Evolutionary conservation across 2,113 vertebrate genomes (phyloP).

Genomic region (Pitta sordida): DNA sequence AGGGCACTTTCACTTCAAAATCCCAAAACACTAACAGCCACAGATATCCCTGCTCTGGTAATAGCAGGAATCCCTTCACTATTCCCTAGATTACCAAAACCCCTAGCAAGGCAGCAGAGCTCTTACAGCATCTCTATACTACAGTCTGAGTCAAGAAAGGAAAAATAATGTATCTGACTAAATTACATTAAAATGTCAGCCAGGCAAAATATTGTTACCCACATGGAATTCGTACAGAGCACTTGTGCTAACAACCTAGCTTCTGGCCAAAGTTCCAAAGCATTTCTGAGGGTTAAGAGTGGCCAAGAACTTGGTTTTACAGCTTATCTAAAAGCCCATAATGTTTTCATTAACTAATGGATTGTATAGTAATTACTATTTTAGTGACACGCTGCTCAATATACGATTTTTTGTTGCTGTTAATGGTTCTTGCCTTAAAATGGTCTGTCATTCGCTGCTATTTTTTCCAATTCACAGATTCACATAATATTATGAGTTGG

Average conservation of each 20-base stretch:
- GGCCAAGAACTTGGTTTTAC: slow-evolving; percentile 18
- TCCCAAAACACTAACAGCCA: background rate
- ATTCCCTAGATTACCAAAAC: background rate
- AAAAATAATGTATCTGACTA: background rate
- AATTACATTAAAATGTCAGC: slow-evolving; percentile 3
- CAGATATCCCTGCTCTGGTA: background rate
- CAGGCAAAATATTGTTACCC: background rate
- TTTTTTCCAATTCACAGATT: background rate
- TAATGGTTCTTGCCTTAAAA: background rate
- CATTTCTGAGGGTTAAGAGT: background rate
- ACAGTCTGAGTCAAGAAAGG: background rate
- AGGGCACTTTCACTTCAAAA: background rate
- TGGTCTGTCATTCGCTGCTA: background rate
- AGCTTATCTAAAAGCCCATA: background rate
- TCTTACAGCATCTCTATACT: background rate
- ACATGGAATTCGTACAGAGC: background rate
- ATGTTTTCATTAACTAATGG: background rate
- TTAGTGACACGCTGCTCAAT: background rate
- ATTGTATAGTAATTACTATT: background rate
- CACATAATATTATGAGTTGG: too few species aligned
- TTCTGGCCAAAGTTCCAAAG: background rate
- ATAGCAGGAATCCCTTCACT: background rate
- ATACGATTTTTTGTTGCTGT: background rate
- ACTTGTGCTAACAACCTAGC: background rate
- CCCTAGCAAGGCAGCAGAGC: background rate